phyloP scores from a whole-genome alignment of 2,888 invertebrate genomes.

The Eupithecia insigniata region DNA sequence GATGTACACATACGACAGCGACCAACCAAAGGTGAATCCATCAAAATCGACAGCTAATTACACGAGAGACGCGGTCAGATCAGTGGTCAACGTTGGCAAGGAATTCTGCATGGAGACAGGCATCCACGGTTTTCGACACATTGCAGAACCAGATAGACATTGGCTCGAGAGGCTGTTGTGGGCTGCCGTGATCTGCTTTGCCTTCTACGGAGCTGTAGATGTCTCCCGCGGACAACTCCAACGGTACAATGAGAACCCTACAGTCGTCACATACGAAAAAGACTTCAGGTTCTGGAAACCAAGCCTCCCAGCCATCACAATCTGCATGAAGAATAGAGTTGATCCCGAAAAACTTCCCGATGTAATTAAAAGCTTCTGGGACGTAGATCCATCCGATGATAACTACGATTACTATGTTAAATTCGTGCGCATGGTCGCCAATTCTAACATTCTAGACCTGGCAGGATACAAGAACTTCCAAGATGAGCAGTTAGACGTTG shows the following conservation, averaged over 20 bases:
- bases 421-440: slow-evolving; percentile 69
- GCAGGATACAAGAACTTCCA: slow-evolving; percentile 64
- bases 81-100: slow-evolving; percentile 44
- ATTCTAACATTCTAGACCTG: slow-evolving; percentile 69
- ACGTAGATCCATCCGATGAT: slow-evolving; percentile 51
- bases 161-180: slow-evolving; percentile 80
- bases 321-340: slow-evolving; percentile 75
- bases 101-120: slow-evolving; percentile 77
- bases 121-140: slow-evolving; percentile 79
- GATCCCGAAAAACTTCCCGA: slow-evolving; percentile 58
- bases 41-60: slow-evolving; percentile 9
- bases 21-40: slow-evolving; percentile 9
- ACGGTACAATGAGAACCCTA: slow-evolving; percentile 85
- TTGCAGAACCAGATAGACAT: slow-evolving; percentile 71
- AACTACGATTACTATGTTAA: slow-evolving; percentile 66
- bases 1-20: slow-evolving; percentile 21
- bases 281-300: slow-evolving; percentile 86
- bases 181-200: slow-evolving; percentile 62
- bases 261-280: slow-evolving; percentile 86
- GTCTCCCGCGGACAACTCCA: slow-evolving; percentile 82
- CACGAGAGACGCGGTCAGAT: neutral
- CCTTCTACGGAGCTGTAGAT: slow-evolving; percentile 72
- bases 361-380: slow-evolving; percentile 66
- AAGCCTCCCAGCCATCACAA: slow-evolving; percentile 83
- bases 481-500: slow-evolving; percentile 58